A percentile compares a stretch with the other conserved stretches of the same genome.
phyloP scores from a whole-genome alignment of 2,888 invertebrate genomes.

The Linyphia triangularis region DNA sequence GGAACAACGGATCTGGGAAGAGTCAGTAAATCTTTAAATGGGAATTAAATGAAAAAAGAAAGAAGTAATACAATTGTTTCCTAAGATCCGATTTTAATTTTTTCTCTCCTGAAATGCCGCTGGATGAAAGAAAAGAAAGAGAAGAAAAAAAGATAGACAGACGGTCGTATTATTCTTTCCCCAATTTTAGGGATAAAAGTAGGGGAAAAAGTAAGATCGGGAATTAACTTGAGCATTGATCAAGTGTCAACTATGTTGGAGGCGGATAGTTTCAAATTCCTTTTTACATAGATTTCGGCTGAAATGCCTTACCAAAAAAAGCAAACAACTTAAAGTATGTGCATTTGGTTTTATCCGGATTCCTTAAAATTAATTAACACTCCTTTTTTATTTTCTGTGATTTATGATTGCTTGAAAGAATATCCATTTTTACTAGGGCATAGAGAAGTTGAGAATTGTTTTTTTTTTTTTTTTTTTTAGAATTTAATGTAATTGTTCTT shows the following conservation, averaged over 20 bases:
- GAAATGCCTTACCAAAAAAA: constrained; percentile 22
- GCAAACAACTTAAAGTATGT: constrained; percentile 42
- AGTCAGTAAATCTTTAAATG: constrained; percentile 52
- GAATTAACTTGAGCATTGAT: constrained; percentile 63
- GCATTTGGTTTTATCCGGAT: constrained; percentile 24
- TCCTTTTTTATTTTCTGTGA: constrained; percentile 28
- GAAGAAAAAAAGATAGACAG: constrained; percentile 25
- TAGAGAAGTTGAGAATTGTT: neutral
- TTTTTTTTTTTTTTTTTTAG: no score
- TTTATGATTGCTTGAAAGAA: constrained; percentile 30
- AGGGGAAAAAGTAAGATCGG: constrained; percentile 14
- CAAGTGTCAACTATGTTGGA: constrained; percentile 46
- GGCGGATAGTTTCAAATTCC: constrained; percentile 10
- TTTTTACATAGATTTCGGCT: neutral
- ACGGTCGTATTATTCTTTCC: constrained; percentile 48
- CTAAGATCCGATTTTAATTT: constrained; percentile 40
- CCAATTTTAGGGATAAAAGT: constrained; percentile 34
- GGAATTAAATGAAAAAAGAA: constrained; percentile 32
- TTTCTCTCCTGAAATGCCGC: constrained; percentile 18
- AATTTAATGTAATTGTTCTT: no score
- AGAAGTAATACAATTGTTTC: constrained; percentile 49
- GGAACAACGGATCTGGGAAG: constrained; percentile 4
- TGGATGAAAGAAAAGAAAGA: constrained; percentile 24
- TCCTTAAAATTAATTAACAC: constrained; percentile 51
- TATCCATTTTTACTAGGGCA: neutral